Evolutionary conservation across 2,888 invertebrate genomes (phyloP), one percentile per base, ranked within the genome.

Genomic region (Crossocerus cetratus): DNA sequence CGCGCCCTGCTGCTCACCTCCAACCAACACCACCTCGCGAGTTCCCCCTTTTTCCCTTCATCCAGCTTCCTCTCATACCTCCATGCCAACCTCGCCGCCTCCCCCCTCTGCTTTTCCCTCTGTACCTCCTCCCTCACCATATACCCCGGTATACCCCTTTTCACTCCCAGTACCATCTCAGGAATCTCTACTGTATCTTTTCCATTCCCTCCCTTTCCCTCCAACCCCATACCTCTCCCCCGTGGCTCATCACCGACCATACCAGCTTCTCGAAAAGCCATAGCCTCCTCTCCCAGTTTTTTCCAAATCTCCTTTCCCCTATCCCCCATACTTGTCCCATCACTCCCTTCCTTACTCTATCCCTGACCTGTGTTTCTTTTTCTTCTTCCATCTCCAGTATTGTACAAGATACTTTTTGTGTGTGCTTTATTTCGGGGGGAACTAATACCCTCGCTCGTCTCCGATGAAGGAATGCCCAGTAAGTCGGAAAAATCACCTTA

Each of bases 301-400:
- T 23, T 4, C 23, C 23, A 23, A 23, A 23, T 23, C 23, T 23
- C 23, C 23, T 23, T 4, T 23, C 4, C 13, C 32, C 58, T 1
- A 58, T 58, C 16, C 43, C 58, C 58, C 58, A 58, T 0, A 1
- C 43, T 32, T 58, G 58, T 0, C 42, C 16, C 58, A 58, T 58
- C 0, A 58, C 11, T 5, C 45, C 22, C 20, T 11, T 44, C 14
- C 23, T 23, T 3, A 23, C 4, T 4, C 23, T 23, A 23, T 23
- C 23, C 23, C 23, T 23, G 4, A 23, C 23, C 2, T 23, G 23
- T 23, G 23, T 4, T 4, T 23, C 23, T 4, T 23, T 23, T 4
- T 23, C 4, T 4, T 4, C 23, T 4, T 23, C 23, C 23, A 23
- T 4, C 23, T 3, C 23, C 23, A n/a, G n/a, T n/a, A n/a, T n/a